Base-by-base conservation (phyloP, 2,797 vertebrate genomes). In the Arremon aurantiirostris region DNA sequence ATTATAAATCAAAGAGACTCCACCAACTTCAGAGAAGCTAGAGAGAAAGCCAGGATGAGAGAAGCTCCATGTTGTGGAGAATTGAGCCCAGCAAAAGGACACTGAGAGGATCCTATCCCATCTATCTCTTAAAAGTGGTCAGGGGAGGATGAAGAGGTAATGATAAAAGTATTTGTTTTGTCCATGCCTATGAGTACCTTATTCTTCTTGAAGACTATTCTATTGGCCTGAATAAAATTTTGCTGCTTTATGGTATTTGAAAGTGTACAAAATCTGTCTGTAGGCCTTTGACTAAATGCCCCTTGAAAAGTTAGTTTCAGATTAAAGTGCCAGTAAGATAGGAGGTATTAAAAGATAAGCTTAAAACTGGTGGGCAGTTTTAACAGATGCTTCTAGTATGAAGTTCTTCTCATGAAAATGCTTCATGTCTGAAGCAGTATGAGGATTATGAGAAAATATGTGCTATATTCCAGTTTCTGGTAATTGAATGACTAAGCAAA, bases 1-100 rank as follows among this genome's bases (percentile, higher is more conserved):
- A 85, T 90, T 93, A 69, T 59, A 87, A 92, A 93, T 92, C 78
- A 93, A 94, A 95, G 41, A 17, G 39, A 49, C 32, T 75, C 27
- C n/a, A 79, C 46, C 46, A 81, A 46, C 24, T 82, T 92, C 66
- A 92, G 73, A 91, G 55, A 69, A 84, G 46, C 37, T 55, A 37
- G 16, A 90, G 19, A 49, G 59, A 86, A 86, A 78, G 28, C 9
- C 26, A 63, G 56, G 23, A 73, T 64, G 59, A 84, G 70, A 81
- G n/a, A 66, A 11, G 4, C 16, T 86, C 18, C 46, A 20, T 30
- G 21, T 47, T 69, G 15, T 69, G 35, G 59, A 82, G 70, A 89
- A 88, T 6, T 17, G 24, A 92, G 15, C 19, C 27, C 50, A 86
- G 52, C 12, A 61, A 86, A 71, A 76, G 18, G 66, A 44, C 4